These are phyloP conservation scores for Phoxinus dragarum DNA, from an alignment of 2,797 vertebrate genomes.

Conservation along the genomic window DNA sequence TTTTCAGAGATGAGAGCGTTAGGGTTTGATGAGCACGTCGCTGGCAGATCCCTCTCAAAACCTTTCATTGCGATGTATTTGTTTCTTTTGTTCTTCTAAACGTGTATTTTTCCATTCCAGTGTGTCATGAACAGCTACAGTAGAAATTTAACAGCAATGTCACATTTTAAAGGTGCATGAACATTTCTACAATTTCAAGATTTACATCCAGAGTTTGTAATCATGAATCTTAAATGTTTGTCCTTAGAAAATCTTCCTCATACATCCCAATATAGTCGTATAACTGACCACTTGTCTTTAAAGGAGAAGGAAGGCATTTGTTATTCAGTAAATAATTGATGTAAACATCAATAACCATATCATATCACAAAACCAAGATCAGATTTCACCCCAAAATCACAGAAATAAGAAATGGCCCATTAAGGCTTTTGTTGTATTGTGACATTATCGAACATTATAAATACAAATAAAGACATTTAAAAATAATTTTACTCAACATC, in stretches of 20 bases:
- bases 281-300: conserved; percentile 7
- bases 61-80: background rate
- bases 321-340: conserved; percentile 7
- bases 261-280: background rate
- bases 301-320: conserved; percentile 6
- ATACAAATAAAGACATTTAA: no score
- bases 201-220: conserved; percentile 4
- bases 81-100: background rate
- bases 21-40: conserved; percentile 3
- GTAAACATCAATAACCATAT: background rate
- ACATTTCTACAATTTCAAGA: background rate
- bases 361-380: conserved; percentile 11
- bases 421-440: no score
- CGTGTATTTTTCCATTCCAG: background rate
- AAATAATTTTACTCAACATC: no score
- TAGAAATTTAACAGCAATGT: background rate
- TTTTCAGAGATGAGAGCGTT: conserved; percentile 39
- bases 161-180: background rate
- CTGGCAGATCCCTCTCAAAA: conserved; percentile 19
- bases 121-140: background rate
- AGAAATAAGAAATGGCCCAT: no score
- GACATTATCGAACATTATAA: no score
- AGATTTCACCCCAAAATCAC: conserved; percentile 9
- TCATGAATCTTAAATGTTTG: conserved; percentile 14
- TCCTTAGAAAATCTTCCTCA: conserved; percentile 7